Base-by-base conservation (phyloP, 2,797 vertebrate species). In the Propithecus deckenii region DNA sequence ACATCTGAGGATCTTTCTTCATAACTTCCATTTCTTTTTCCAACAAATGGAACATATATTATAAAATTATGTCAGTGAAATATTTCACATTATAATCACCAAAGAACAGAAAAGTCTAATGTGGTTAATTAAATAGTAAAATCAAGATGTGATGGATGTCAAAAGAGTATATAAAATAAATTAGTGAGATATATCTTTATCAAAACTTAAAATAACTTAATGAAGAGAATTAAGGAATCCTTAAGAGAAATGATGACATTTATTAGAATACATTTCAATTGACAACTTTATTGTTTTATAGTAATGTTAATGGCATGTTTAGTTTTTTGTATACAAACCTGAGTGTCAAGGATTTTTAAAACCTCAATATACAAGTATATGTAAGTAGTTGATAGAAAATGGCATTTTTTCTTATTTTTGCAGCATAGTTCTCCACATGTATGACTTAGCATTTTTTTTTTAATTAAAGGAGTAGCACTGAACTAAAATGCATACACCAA, bases 311-410 rank as follows among this genome's bases (percentile, higher is more conserved):
- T 52, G 50, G 23, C 28, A n/a, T 91, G 18, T 55, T 80, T 84
- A 94, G 87, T 94, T 84, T 67, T 52, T 94, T 86, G 69, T 6
- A 46, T 43, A 86, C 3, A 97, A 89, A 41, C 12, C 15, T 85
- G 2, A 86, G 17, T 94, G 43, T 79, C 79, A 94, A 81, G 28
- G 41, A 67, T 12, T 91, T 95, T 91, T 23, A 61, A 84, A 95
- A 79, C 2, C 20, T 80, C 28, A 90, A 61, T 20, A 87, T 46
- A 65, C 52, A 88, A 87, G 8, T 9, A 71, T 32, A 80, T 22
- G 20, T 67, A 59, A 81, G 14, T 52, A 81, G 41, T 52, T 78
- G 61, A 55, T 30, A 87, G 57, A 87, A 80, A 52, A 85, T 22
- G 4, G 35, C 2, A 25, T 13, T 87, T 84, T 84, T 95, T 61